A percentile compares a stretch with the other conserved stretches of the same genome.
Conservation (phyloP, 2,797 vertebrate species). For the Poecilia velifera region DNA sequence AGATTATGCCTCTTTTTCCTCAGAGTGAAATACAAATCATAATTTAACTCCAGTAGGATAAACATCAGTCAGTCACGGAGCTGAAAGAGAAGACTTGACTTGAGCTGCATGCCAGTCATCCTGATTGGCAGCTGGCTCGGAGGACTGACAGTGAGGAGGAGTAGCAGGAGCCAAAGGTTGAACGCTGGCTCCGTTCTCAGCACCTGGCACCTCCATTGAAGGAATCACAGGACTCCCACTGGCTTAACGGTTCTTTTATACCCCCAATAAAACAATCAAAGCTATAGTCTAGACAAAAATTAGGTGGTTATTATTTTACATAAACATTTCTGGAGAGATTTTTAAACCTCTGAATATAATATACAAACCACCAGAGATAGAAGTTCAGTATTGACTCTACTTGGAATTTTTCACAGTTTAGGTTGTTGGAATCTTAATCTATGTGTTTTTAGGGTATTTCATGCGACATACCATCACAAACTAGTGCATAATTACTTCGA, state of each 20-base stretch:
- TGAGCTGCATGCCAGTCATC: constrained; percentile 45
- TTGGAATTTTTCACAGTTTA: not conserved
- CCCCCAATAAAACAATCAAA: not conserved
- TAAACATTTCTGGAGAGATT: not conserved
- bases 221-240: not conserved
- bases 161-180: constrained; percentile 9
- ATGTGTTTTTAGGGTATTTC: not conserved
- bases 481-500: not conserved
- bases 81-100: constrained; percentile 19
- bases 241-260: not conserved
- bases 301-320: not conserved
- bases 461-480: not conserved
- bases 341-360: not conserved
- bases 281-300: not conserved
- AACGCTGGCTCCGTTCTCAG: not conserved
- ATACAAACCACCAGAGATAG: not conserved
- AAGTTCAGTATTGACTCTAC: not conserved
- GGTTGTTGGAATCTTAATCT: not conserved
- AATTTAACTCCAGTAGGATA: constrained; percentile 9
- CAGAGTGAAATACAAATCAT: constrained; percentile 21
- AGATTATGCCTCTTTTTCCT: constrained; percentile 9
- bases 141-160: constrained; percentile 25
- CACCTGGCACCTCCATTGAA: constrained; percentile 8
- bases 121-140: constrained; percentile 19
- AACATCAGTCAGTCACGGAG: constrained; percentile 19